These are phyloP conservation scores for Ophonus ardosiacus DNA, from an alignment of 2,888 invertebrate species.

Conservation along the genomic window DNA sequence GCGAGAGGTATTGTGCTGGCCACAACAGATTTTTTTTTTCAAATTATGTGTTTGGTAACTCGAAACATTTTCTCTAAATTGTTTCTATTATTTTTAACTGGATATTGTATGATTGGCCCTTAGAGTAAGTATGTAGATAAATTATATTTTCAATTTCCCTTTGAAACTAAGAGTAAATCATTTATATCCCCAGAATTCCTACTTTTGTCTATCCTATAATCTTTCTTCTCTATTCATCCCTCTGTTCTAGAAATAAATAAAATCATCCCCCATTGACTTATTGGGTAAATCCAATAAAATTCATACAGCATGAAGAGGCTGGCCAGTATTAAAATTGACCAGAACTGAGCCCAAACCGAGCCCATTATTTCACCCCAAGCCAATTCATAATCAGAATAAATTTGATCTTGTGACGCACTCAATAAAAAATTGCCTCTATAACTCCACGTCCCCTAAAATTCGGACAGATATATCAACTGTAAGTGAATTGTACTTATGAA, in stretches of 20 bases:
- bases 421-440: conserved; percentile 59
- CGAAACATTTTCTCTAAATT: no score
- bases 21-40: no score
- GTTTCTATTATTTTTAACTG: no score
- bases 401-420: conserved; percentile 49
- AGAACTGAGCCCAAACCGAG: neutral
- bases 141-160: no score
- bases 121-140: no score
- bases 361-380: conserved; percentile 51
- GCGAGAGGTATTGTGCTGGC: no score
- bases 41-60: no score
- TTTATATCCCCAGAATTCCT: neutral
- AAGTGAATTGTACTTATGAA: conserved; percentile 18
- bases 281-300: conserved; percentile 34
- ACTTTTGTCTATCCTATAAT: neutral
- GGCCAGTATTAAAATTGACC: conserved; percentile 26
- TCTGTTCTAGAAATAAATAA: conserved; percentile 19
- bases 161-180: no score
- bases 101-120: no score
- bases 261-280: neutral
- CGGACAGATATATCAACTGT: conserved; percentile 28
- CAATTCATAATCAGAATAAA: conserved; percentile 59
- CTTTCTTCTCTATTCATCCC: neutral
- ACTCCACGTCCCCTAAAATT: conserved; percentile 43
- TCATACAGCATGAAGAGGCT: conserved; percentile 37